These are phyloP conservation scores for Serinus canaria DNA, from an alignment of 2,113 vertebrate genomes.

Conservation along the genomic window DNA sequence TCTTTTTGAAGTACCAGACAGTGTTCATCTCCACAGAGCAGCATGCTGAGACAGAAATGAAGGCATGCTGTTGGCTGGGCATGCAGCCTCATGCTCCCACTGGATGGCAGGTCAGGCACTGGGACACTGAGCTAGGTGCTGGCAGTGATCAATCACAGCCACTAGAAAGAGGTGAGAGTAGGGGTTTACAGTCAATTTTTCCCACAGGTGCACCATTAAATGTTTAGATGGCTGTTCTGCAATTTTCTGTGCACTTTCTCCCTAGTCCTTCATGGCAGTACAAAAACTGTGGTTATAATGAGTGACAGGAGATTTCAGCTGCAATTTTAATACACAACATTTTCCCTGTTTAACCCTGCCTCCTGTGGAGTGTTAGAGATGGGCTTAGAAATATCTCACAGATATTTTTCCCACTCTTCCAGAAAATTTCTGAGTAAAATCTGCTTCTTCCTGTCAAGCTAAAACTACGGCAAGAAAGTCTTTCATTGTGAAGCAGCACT, in stretches of 20 bases:
- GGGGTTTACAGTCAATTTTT: background rate
- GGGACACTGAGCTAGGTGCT: background rate
- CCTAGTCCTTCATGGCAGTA: background rate
- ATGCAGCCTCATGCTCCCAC: background rate
- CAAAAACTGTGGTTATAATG: background rate
- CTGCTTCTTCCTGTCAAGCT: background rate
- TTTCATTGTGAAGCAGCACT: background rate
- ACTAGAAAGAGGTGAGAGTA: background rate
- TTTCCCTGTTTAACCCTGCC: background rate
- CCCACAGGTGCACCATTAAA: background rate
- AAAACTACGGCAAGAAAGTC: background rate
- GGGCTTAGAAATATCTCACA: background rate
- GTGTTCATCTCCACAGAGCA: background rate
- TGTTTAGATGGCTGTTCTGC: background rate
- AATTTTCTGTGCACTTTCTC: background rate
- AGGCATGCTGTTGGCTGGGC: background rate
- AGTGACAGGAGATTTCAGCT: background rate
- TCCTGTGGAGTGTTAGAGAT: background rate
- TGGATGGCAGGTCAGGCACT: background rate
- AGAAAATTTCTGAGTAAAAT: background rate
- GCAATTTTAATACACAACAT: background rate
- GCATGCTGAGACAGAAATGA: background rate
- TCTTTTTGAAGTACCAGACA: slow-evolving; percentile 1
- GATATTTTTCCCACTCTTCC: background rate
- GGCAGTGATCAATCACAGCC: background rate